These are phyloP conservation scores for Microcebus tavaratra DNA, from an alignment of 2,113 vertebrate species.

Conservation along the genomic window DNA sequence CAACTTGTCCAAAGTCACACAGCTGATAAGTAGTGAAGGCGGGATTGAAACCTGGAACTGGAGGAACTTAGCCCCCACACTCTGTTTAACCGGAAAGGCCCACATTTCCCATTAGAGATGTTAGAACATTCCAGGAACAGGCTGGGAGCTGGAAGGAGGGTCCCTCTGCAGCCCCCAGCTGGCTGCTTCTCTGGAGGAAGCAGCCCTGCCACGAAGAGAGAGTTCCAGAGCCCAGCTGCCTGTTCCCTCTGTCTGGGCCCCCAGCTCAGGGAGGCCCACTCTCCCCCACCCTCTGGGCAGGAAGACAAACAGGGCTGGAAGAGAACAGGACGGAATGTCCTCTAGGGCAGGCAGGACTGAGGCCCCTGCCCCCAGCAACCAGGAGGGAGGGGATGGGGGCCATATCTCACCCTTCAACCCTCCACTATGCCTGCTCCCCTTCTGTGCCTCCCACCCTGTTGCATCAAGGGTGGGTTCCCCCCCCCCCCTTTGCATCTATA, in stretches of 20 bases:
- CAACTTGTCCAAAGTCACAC: background rate
- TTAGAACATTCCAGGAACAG: constrained; percentile 6
- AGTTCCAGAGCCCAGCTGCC: constrained; percentile 63
- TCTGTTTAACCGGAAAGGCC: background rate
- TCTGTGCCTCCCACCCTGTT: background rate
- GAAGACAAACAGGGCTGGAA: constrained; percentile 77
- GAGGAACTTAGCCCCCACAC: background rate
- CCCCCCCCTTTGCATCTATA: background rate
- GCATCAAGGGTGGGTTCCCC: background rate
- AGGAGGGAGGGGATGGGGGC: constrained; percentile 4
- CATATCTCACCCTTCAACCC: background rate
- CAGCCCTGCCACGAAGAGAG: background rate
- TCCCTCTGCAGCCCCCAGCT: constrained; percentile 47
- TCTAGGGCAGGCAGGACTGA: constrained; percentile 48
- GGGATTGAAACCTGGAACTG: background rate
- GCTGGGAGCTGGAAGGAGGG: constrained; percentile 28
- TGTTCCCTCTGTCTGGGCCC: constrained; percentile 47
- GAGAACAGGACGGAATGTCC: constrained; percentile 79
- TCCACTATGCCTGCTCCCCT: background rate
- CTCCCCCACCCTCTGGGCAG: constrained; percentile 73
- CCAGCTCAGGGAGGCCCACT: constrained; percentile 56
- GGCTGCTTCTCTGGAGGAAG: background rate
- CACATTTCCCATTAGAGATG: constrained; percentile 17
- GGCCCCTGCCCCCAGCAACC: constrained; percentile 59
- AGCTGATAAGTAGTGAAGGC: background rate